A percentile compares a stretch with the other conserved stretches of the same genome.
These are phyloP conservation scores for Aramus guarauna DNA, from an alignment of 2,113 vertebrate species.

Conservation along the genomic window DNA sequence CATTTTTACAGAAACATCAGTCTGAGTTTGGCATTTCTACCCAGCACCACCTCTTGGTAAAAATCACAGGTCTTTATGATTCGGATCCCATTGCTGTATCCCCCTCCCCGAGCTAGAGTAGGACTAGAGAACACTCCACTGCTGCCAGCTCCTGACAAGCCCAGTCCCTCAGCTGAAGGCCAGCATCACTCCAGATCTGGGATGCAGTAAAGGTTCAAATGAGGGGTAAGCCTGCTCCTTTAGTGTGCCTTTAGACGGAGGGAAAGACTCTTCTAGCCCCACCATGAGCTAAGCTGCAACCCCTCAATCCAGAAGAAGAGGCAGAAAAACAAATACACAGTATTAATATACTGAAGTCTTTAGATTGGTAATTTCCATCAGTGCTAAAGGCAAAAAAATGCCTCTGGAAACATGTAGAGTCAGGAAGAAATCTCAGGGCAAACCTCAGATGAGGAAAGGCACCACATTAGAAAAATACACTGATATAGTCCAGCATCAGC, in stretches of 20 bases:
- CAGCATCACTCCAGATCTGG: background rate
- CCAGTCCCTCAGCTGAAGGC: background rate
- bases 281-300: background rate
- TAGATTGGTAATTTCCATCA: background rate
- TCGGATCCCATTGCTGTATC: background rate
- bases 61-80: background rate
- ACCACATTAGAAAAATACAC: background rate
- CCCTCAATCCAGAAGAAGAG: background rate
- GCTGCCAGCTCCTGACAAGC: fast-evolving
- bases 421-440: background rate
- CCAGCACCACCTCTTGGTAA: background rate
- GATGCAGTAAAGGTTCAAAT: background rate
- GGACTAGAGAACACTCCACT: background rate
- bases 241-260: background rate
- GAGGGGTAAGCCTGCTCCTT: background rate
- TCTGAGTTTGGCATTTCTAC: background rate
- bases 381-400: background rate
- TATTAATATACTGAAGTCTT: background rate
- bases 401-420: background rate
- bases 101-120: background rate
- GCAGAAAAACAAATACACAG: background rate
- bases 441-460: background rate
- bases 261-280: background rate
- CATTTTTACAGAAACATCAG: background rate
- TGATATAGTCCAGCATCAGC: background rate